Evolutionary conservation across 2,888 invertebrate genomes (phyloP).

Genomic region (Buathra laborator): DNA sequence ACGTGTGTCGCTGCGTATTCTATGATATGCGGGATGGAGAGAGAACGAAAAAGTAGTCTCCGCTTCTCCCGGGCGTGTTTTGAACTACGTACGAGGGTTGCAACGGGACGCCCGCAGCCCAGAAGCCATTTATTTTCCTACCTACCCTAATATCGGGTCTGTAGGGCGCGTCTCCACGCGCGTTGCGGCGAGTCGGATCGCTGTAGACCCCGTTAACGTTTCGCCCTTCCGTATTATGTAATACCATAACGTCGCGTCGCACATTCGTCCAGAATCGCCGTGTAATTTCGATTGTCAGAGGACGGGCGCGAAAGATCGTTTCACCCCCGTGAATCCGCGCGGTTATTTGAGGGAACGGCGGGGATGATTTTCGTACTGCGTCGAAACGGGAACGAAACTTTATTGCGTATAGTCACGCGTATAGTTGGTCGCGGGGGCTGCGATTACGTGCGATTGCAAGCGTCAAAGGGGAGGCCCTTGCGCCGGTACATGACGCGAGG

Average conservation of each 20-base stretch:
- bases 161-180: constrained; percentile 37
- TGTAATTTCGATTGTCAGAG: constrained; percentile 75
- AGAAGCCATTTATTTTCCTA: constrained; percentile 69
- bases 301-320: constrained; percentile 64
- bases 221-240: constrained; percentile 31
- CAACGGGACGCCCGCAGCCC: constrained; percentile 54
- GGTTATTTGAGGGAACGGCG: neutral
- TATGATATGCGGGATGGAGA: neutral
- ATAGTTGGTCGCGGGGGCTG: constrained; percentile 34
- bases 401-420: neutral
- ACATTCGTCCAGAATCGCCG: constrained; percentile 73
- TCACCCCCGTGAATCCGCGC: constrained; percentile 59
- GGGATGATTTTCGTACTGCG: constrained; percentile 25
- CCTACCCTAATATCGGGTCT: constrained; percentile 64
- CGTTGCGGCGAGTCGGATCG: constrained; percentile 48
- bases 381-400: constrained; percentile 31
- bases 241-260: constrained; percentile 34
- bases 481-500: constrained; percentile 56
- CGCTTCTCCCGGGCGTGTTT: constrained; percentile 53
- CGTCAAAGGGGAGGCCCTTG: constrained; percentile 57
- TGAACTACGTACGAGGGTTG: constrained; percentile 48
- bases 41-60: neutral
- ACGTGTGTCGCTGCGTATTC: constrained; percentile 27
- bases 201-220: constrained; percentile 47
- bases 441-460: constrained; percentile 57